A percentile compares a stretch with the other conserved stretches of the same genome.
Conservation (phyloP, 2,797 vertebrate genomes). For the Xerus rutilus region DNA sequence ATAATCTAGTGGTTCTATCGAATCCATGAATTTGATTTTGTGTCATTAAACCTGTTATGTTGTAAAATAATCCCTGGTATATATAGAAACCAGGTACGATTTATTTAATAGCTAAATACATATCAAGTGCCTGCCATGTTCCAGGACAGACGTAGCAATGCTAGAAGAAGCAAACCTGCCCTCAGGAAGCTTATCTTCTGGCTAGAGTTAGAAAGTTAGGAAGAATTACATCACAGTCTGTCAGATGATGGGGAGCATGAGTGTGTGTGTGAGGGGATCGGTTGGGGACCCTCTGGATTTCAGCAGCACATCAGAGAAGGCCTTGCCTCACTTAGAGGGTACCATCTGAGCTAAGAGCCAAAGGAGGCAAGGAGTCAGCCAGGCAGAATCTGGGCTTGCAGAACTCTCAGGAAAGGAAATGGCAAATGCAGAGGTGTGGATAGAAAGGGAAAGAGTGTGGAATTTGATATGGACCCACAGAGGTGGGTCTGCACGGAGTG, state of each 20-base stretch:
- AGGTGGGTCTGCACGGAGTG: too few species aligned
- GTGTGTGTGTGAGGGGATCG: too few species aligned
- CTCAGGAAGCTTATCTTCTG: neutral
- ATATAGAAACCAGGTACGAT: neutral
- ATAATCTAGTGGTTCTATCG: neutral
- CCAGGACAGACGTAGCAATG: too few species aligned
- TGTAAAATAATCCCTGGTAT: neutral
- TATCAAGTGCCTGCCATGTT: neutral
- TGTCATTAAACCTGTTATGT: neutral
- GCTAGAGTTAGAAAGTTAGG: neutral
- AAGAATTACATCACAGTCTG: accelerated
- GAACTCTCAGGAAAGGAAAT: neutral
- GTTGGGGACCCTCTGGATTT: neutral
- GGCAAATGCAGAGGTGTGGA: accelerated
- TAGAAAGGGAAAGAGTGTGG: neutral
- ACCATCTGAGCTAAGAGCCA: neutral
- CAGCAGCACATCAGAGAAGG: neutral
- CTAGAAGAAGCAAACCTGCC: neutral
- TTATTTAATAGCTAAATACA: too few species aligned
- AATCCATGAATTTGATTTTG: neutral
- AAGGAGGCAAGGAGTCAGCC: neutral
- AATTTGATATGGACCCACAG: neutral
- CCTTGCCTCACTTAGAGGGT: neutral
- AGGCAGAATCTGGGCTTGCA: accelerated
- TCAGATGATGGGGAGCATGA: accelerated